phyloP scores from a whole-genome alignment of 2,888 invertebrate species.

The Tetramorium bicarinatum region DNA sequence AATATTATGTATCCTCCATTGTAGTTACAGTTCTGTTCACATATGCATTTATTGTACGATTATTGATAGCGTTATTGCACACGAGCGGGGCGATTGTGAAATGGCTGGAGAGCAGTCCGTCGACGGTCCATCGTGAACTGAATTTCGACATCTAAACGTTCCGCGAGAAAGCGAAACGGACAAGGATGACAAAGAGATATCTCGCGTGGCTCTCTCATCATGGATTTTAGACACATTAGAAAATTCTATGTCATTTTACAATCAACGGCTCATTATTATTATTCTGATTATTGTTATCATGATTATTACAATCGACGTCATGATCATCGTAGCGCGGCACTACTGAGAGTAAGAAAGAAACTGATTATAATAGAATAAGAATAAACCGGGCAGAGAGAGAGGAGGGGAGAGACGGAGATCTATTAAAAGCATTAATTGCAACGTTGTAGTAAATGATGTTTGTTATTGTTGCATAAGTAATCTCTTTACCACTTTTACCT shows the following conservation, averaged over 20 bases:
- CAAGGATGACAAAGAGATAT: background rate
- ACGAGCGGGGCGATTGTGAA: conserved; percentile 56
- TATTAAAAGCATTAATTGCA: conserved; percentile 72
- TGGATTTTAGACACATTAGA: conserved; percentile 67
- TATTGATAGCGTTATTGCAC: conserved; percentile 49
- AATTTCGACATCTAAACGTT: conserved; percentile 22
- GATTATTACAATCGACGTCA: conserved; percentile 57
- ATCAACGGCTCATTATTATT: conserved; percentile 61
- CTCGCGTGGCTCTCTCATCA: conserved; percentile 13
- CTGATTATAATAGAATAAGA: conserved; percentile 65
- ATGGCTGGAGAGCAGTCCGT: conserved; percentile 9
- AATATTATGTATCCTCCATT: conserved; percentile 18
- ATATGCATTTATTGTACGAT: conserved; percentile 42
- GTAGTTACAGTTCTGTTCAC: conserved; percentile 53
- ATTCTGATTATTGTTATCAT: conserved; percentile 64
- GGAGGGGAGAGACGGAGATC: conserved; percentile 52
- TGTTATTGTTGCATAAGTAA: conserved; percentile 36
- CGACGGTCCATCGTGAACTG: background rate
- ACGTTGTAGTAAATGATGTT: conserved; percentile 64
- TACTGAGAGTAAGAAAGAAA: conserved; percentile 49
- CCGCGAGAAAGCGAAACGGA: background rate
- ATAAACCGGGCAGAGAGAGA: conserved; percentile 1
- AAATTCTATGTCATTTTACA: conserved; percentile 69
- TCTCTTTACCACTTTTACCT: conserved; percentile 14
- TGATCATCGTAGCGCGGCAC: conserved; percentile 72